Evolutionary conservation across 2,888 invertebrate species (phyloP).

Genomic region (Candidula unifasciata): DNA sequence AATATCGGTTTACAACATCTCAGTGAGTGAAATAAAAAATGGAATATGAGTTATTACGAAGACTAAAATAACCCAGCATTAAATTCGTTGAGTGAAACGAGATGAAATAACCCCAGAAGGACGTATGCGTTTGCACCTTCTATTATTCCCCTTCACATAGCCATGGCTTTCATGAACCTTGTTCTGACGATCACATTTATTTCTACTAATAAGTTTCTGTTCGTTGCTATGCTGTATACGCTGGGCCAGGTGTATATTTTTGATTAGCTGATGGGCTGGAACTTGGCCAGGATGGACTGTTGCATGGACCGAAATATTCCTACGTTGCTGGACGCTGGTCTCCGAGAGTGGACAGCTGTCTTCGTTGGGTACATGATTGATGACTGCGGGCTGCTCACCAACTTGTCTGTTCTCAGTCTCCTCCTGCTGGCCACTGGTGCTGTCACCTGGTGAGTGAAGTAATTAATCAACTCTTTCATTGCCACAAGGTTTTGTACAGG

Average conservation of each 20-base stretch:
- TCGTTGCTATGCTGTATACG: slow-evolving; percentile 56
- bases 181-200: slow-evolving; percentile 60
- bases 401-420: neutral
- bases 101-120: slow-evolving; percentile 64
- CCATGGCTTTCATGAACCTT: slow-evolving; percentile 54
- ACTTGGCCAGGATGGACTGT: slow-evolving; percentile 9
- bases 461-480: too few relatives aligned
- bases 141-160: slow-evolving; percentile 57
- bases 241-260: slow-evolving; percentile 57
- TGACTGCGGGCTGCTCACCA: neutral
- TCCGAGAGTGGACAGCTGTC: neutral
- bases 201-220: slow-evolving; percentile 58
- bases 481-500: too few relatives aligned
- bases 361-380: slow-evolving; percentile 1
- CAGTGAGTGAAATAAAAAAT: neutral
- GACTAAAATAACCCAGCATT: slow-evolving; percentile 15
- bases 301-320: slow-evolving; percentile 10
- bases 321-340: neutral
- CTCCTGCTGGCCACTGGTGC: neutral
- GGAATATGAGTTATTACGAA: slow-evolving; percentile 5
- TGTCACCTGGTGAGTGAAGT: slow-evolving; percentile 26
- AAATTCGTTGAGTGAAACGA: slow-evolving; percentile 60
- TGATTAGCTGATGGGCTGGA: slow-evolving; percentile 22
- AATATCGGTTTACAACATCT: neutral
- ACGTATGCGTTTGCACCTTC: slow-evolving; percentile 59